Conservation (phyloP, 2,888 invertebrate genomes). For the Drosophila lutescens region DNA sequence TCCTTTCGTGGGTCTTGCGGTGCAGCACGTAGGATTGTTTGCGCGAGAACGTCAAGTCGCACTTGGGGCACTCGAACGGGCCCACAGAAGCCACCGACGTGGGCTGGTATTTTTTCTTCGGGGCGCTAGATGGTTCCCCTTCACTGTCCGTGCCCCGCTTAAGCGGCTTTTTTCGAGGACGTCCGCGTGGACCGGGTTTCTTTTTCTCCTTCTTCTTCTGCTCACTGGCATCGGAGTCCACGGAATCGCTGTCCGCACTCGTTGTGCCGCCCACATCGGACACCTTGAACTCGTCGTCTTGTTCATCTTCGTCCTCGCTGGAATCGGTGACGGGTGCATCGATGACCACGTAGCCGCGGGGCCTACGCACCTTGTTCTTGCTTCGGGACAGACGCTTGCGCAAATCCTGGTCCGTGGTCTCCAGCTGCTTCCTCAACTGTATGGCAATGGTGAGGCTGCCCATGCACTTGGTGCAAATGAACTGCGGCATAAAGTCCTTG, state of each 20-base stretch:
- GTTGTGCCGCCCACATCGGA: slow-evolving; percentile 80
- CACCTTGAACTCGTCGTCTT: slow-evolving; percentile 83
- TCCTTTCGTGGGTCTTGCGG: slow-evolving; percentile 84
- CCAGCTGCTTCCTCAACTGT: slow-evolving; percentile 82
- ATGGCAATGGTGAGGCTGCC: slow-evolving; percentile 83
- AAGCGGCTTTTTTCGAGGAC: slow-evolving; percentile 55
- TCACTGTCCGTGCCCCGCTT: slow-evolving; percentile 48
- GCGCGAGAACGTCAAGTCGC: slow-evolving; percentile 85
- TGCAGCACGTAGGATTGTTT: slow-evolving; percentile 85
- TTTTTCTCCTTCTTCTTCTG: slow-evolving; percentile 63
- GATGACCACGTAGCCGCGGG: slow-evolving; percentile 83
- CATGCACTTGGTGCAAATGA: slow-evolving; percentile 82
- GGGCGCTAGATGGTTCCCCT: slow-evolving; percentile 52
- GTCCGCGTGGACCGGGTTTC: slow-evolving; percentile 63
- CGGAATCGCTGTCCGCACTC: slow-evolving; percentile 77
- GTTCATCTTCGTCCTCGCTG: slow-evolving; percentile 77
- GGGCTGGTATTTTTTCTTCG: slow-evolving; percentile 54
- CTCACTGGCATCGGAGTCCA: slow-evolving; percentile 77
- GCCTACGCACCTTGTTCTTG: slow-evolving; percentile 82
- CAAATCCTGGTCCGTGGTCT: slow-evolving; percentile 83
- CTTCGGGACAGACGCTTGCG: slow-evolving; percentile 83
- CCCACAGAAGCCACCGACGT: slow-evolving; percentile 14
- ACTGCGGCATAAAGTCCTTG: slow-evolving; percentile 84
- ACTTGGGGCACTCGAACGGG: slow-evolving; percentile 80
- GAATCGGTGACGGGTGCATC: slow-evolving; percentile 82